Conservation (phyloP, 2,797 vertebrate genomes). For the Sebastes itinus region DNA sequence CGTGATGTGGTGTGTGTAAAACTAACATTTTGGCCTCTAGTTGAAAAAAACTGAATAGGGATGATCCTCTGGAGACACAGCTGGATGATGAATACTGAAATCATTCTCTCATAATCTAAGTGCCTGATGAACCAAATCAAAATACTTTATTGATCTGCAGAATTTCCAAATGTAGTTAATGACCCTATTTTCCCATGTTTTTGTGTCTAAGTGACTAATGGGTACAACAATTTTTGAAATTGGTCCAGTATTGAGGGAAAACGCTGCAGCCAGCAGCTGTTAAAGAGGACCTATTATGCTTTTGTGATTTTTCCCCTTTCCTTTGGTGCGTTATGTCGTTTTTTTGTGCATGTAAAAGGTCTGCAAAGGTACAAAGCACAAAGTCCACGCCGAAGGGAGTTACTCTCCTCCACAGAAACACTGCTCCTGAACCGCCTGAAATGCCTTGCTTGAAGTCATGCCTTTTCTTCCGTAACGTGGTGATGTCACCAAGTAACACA, state of each 20-base stretch:
- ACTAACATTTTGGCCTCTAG: not conserved
- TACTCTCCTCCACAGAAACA: no score
- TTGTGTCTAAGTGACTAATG: no score
- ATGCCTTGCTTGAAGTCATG: fast-evolving
- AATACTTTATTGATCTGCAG: not conserved
- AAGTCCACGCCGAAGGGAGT: no score
- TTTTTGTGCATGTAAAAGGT: no score
- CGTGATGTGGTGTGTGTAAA: not conserved
- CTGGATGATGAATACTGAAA: not conserved
- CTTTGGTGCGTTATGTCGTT: no score
- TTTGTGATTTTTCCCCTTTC: no score
- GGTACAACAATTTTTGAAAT: no score
- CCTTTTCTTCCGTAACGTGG: no score
- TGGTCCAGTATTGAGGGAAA: not conserved
- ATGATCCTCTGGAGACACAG: not conserved
- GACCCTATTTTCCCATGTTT: not conserved
- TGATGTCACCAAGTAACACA: no score
- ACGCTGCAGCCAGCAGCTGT: not conserved
- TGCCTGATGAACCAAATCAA: not conserved
- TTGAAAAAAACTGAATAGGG: not conserved
- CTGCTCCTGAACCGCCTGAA: no score
- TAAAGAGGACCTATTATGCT: no score
- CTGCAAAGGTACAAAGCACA: no score
- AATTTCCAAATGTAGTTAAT: not conserved
- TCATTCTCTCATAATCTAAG: not conserved